Evolutionary conservation across 2,797 vertebrate genomes (phyloP), one percentile per base, ranked within the genome.

Genomic region (Enteromius fasciolatus): DNA sequence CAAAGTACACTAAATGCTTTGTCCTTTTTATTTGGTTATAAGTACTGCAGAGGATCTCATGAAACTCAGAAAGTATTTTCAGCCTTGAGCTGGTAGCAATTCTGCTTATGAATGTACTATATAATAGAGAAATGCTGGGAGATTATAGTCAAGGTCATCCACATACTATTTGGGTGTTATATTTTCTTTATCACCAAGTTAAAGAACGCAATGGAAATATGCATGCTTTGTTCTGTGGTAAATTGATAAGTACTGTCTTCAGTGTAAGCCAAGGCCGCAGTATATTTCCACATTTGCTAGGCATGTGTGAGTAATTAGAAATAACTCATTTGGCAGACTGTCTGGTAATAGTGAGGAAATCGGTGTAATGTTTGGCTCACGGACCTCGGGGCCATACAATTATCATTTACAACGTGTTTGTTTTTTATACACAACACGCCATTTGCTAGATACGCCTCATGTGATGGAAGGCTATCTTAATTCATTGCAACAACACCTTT

Each of bases 361-460:
- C 82, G 59, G 74, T 84, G 83, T 84, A 86, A 86, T 88, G 83
- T 86, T 88, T 88, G 87, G 86, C 86, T 81, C 80, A 76, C 25
- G 80, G 78, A 83, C 82, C 81, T 85, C 36, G 0, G 69, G 69
- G 73, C 85, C 78, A 76, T 86, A 84, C 78, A 86, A 90, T 91
- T 88, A 89, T 76, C 84, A 84, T 91, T 89, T 91, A 88, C 83
- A 84, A 87, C 74, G 86, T 88, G 83, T 88, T 88, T 84, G 86
- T 85, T 88, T 87, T 85, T 86, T 86, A 85, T 86, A 83, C 78
- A 77, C 74, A 83, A 83, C 70, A 41, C 83, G 83, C 84, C 82
- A 80, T 61, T 68, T 77, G 79, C 84, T 85, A 77, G 82, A 82
- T 81, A 84, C 63, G 64, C 82, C 80, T 81, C 70, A 78, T 83